Evolutionary conservation across 1,140 invertebrate species (phyloP).

Genomic region (Yoshiicerus persimilis): DNA sequence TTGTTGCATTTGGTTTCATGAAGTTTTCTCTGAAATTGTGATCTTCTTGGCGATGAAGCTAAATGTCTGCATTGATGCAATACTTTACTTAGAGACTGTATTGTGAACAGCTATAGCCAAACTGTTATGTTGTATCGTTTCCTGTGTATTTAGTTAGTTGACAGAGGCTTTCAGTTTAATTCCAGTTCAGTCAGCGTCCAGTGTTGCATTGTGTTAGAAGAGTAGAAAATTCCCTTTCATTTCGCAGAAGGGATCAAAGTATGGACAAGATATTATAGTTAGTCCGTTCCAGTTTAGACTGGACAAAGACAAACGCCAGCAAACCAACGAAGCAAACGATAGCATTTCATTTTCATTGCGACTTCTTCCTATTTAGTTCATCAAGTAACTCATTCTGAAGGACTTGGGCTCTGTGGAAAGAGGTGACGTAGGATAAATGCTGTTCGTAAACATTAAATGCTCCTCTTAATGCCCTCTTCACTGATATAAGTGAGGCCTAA

Average conservation of each 20-base stretch:
- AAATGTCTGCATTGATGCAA: background rate
- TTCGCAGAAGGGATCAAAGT: background rate
- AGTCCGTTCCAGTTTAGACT: background rate
- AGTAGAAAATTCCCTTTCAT: background rate
- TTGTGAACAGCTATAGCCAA: too few relatives aligned
- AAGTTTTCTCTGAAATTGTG: background rate
- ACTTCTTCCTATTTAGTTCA: background rate
- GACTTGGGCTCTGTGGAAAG: background rate
- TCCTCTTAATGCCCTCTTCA: background rate
- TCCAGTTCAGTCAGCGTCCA: background rate
- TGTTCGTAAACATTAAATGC: background rate
- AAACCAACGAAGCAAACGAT: background rate
- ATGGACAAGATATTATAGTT: background rate
- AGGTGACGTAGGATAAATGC: background rate
- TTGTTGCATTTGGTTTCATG: background rate
- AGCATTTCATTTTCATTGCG: background rate
- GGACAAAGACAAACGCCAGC: background rate
- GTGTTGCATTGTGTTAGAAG: background rate
- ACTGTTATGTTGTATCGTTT: too few relatives aligned
- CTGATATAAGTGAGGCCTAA: background rate
- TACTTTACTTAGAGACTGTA: background rate
- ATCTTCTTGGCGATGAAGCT: background rate
- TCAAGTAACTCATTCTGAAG: background rate
- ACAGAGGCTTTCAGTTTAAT: background rate
- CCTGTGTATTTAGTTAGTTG: too few relatives aligned